Evolutionary conservation across 2,113 vertebrate genomes (phyloP), one percentile per base, ranked within the genome.

Genomic region (Acanthochromis polyacanthus): DNA sequence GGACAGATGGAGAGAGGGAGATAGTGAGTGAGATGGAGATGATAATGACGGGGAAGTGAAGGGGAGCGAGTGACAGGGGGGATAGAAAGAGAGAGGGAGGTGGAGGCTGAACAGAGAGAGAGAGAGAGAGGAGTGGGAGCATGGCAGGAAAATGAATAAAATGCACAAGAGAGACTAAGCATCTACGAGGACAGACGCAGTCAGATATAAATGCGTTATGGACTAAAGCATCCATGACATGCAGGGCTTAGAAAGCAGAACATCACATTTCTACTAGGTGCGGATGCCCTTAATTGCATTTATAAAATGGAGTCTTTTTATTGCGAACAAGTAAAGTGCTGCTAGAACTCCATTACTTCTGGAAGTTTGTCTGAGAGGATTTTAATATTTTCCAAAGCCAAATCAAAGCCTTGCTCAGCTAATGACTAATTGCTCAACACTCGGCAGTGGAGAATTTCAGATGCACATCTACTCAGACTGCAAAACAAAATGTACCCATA

Each of bases 151-250:
- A 38, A 61, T 38, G 69, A 71, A 82, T 82, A 60, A 73, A 84
- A 82, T 55, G 67, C 50, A 60, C 57, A 14, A 32, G 62, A 63
- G 70, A 75, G 82, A 87, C 86, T 45, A 52, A 73, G 64, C 51
- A 61, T 82, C 65, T 45, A 58, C 20, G 71, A 76, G 69, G 72
- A 87, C 65, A 72, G 59, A 80, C 17, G 50, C 75, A 78, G 43
- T 65, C 66, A 50, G 80, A 71, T 52, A 75, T 67, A 81, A 84
- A 81, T 84, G 78, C 82, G 72, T 82, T 19, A 86, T 91, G 92
- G 89, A 92, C 92, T 92, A 88, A 92, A 88, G 76, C 92, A 88
- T 87, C 38, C 50, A 60, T 59, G 80, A 67, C 74, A 50, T 5
- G 57, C 48, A 25, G 66, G 79, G 83, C 60, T 81, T 9, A 45